Evolutionary conservation across 2,888 invertebrate genomes (phyloP), one percentile per base, ranked within the genome.

Genomic region (Exephanes ischioxanthus): DNA sequence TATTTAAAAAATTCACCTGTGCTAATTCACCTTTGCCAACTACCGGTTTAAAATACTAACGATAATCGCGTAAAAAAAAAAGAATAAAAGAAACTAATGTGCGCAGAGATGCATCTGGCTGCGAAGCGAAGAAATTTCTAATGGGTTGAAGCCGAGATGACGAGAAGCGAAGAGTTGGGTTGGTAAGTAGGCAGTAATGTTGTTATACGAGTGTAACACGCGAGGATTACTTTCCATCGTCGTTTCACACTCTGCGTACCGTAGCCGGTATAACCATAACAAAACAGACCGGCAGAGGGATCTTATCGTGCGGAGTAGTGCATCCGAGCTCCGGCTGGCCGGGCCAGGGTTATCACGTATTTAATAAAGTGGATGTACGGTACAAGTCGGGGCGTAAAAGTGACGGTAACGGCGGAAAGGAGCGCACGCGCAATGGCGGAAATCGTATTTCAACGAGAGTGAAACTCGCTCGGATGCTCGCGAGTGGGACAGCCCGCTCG

Each of bases 321-420:
- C 48, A 61, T 37, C 53, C 53, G 51, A 53, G 55, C 26, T 73
- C 48, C 30, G 58, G 66, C 70, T 30, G 48, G 45, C 68, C 22
- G 0, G 70, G 14, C 45, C 53, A 41, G 66, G 73, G 80, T 85
- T 86, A 88, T 87, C 86, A 84, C 87, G 86, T 85, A 86, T 87
- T 88, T 87, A 87, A 88, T 88, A 88, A 87, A 81, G 77, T 83
- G 67, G 55, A 83, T 78, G 80, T 80, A 85, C 26, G 22, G 30
- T 71, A 67, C 75, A 84, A 73, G 81, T 78, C 72, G 30, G 68
- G 63, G 45, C 30, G 76, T 85, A 71, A 85, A 77, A 68, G 30
- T 84, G 53, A 58, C 61, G 45, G 45, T 63, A 58, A 63, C 45
- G 14, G 26, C 63, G n/a, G 55, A n/a, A 80, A 53, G 45, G 26